These are phyloP conservation scores for Andrena praecox DNA, from an alignment of 2,888 invertebrate genomes.

Conservation along the genomic window DNA sequence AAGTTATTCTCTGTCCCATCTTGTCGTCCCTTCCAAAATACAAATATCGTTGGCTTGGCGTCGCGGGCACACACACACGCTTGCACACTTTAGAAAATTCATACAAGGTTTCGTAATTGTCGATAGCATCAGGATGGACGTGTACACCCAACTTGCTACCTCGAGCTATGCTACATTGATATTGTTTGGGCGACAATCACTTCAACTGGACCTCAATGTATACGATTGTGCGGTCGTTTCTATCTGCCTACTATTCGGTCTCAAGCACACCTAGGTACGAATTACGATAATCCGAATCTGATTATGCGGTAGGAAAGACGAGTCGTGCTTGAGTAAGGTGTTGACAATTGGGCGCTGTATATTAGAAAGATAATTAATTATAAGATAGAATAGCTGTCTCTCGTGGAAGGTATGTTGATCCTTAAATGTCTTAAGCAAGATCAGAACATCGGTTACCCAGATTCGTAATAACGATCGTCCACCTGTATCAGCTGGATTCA, in stretches of 20 bases:
- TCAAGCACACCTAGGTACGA: conserved; percentile 78
- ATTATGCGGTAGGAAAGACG: conserved; percentile 80
- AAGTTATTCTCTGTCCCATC: conserved; percentile 27
- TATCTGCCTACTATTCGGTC: conserved; percentile 57
- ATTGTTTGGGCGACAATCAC: conserved; percentile 80
- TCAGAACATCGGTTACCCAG: conserved; percentile 60
- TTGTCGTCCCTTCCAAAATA: conserved; percentile 36
- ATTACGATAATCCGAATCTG: conserved; percentile 77
- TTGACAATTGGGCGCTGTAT: conserved; percentile 50
- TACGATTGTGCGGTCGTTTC: conserved; percentile 75
- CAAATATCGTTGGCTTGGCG: conserved; percentile 76
- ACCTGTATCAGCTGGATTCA: not conserved
- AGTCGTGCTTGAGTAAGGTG: conserved; percentile 73
- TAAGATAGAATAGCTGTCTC: conserved; percentile 65
- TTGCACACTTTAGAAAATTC: conserved; percentile 78
- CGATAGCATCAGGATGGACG: conserved; percentile 71
- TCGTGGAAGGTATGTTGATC: conserved; percentile 62
- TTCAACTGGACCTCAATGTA: conserved; percentile 77
- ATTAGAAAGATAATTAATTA: conserved; percentile 55
- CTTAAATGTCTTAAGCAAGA: conserved; percentile 61
- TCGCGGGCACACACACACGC: conserved; percentile 67
- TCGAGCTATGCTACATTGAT: conserved; percentile 79
- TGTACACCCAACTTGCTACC: conserved; percentile 77
- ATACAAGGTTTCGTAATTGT: conserved; percentile 72
- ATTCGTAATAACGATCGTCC: conserved; percentile 5